These are phyloP conservation scores for Lobophora halterata DNA, from an alignment of 2,888 invertebrate species.

Conservation along the genomic window DNA sequence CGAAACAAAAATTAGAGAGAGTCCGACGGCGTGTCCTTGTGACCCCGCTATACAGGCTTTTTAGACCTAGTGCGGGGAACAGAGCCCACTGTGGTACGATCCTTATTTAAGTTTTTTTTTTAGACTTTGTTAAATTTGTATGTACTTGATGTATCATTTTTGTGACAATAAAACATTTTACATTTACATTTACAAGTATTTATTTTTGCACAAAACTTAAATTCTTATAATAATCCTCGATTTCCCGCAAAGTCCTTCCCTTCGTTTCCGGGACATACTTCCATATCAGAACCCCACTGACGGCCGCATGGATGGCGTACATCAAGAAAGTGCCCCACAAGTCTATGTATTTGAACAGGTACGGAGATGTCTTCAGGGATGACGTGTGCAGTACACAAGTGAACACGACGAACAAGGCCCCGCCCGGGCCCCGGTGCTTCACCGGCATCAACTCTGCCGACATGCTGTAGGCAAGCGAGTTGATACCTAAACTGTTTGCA, in stretches of 20 bases:
- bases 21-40: too few relatives aligned
- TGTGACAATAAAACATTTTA: too few relatives aligned
- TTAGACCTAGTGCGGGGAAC: too few relatives aligned
- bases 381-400: conserved; percentile 8
- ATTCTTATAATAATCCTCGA: conserved; percentile 18
- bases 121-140: too few relatives aligned
- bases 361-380: conserved; percentile 21
- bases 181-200: too few relatives aligned
- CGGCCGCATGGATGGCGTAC: conserved; percentile 8
- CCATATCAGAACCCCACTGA: conserved; percentile 14
- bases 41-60: too few relatives aligned
- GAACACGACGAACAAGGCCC: conserved; percentile 12
- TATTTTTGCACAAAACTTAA: conserved; percentile 1
- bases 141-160: too few relatives aligned
- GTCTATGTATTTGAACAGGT: conserved; percentile 14
- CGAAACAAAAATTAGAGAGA: too few relatives aligned
- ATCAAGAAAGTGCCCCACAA: conserved; percentile 17
- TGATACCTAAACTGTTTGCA: conserved; percentile 7
- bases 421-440: conserved; percentile 21
- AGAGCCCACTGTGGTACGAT: too few relatives aligned
- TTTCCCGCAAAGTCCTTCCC: conserved; percentile 16
- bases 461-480: conserved; percentile 5
- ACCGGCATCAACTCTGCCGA: conserved; percentile 22
- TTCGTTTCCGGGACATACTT: conserved; percentile 22
- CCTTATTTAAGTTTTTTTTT: too few relatives aligned